A percentile compares a stretch with the other conserved stretches of the same genome.
Evolutionary conservation across 2,113 vertebrate genomes (phyloP).

Genomic region (Lophius piscatorius): DNA sequence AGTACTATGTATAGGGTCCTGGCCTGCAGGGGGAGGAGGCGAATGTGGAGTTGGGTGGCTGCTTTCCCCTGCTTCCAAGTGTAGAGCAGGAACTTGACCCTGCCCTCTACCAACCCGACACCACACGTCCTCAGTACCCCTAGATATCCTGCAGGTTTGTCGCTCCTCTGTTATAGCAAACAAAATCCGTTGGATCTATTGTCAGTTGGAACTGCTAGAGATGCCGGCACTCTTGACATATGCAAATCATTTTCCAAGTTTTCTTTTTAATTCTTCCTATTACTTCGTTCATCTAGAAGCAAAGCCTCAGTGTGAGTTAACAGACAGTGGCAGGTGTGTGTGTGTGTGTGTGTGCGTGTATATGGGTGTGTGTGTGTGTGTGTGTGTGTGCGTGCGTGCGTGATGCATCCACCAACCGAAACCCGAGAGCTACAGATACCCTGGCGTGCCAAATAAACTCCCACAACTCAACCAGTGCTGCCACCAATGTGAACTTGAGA

Average conservation of each 20-base stretch:
- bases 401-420: constrained; percentile 67
- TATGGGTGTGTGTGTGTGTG: constrained; percentile 40
- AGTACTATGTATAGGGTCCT: constrained; percentile 84
- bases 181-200: background rate
- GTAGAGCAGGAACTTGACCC: constrained; percentile 68
- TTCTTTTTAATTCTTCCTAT: background rate
- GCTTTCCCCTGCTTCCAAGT: constrained; percentile 55
- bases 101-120: constrained; percentile 43
- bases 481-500: constrained; percentile 81
- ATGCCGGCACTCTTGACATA: too few relatives aligned
- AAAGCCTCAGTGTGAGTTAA: constrained; percentile 13
- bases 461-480: constrained; percentile 58
- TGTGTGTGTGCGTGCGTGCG: constrained; percentile 33
- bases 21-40: constrained; percentile 56
- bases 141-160: constrained; percentile 6
- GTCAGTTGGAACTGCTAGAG: background rate
- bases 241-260: background rate
- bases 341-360: constrained; percentile 18
- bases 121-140: constrained; percentile 17
- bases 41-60: constrained; percentile 55
- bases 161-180: background rate
- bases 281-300: constrained; percentile 4
- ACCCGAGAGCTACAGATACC: constrained; percentile 77
- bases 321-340: constrained; percentile 65
- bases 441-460: constrained; percentile 77